phyloP scores from a whole-genome alignment of 2,888 invertebrate species.

The Pollenia labialis region DNA sequence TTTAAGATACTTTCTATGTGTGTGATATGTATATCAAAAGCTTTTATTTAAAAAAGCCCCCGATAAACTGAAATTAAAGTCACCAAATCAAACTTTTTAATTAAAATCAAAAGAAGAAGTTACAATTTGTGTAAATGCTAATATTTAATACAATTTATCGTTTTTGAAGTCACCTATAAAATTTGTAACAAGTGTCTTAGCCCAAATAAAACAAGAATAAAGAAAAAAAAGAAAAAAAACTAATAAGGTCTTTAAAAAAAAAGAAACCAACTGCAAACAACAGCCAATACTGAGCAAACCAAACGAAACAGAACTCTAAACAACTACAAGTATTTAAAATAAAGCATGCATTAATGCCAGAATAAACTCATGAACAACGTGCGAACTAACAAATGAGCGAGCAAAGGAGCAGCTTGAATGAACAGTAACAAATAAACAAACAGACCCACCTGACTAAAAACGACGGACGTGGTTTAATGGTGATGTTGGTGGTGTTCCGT shows the following conservation, averaged over 20 bases:
- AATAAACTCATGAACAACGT: constrained; percentile 54
- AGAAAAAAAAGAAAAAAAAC: constrained; percentile 9
- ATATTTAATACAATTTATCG: constrained; percentile 6
- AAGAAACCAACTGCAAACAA: constrained; percentile 23
- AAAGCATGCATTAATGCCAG: constrained; percentile 70
- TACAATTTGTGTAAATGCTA: neutral
- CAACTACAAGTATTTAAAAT: constrained; percentile 29
- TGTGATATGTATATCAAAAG: too few relatives aligned
- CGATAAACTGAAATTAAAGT: too few relatives aligned
- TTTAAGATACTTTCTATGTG: too few relatives aligned
- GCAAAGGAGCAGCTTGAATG: constrained; percentile 31
- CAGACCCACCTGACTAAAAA: constrained; percentile 69
- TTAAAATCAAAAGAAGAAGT: neutral
- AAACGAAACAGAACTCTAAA: constrained; percentile 47
- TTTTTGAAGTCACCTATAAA: constrained; percentile 6
- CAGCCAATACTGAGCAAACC: constrained; percentile 6
- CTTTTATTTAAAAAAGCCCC: too few relatives aligned
- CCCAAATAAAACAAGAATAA: constrained; percentile 32
- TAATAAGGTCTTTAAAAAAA: constrained; percentile 37
- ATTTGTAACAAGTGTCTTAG: constrained; percentile 45
- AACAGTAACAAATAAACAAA: constrained; percentile 28
- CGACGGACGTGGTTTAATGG: constrained; percentile 1
- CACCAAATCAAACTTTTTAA: too few relatives aligned
- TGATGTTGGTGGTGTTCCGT: neutral
- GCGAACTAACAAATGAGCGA: constrained; percentile 46